phyloP scores from a whole-genome alignment of 2,113 vertebrate species.

The Halcyon senegalensis region DNA sequence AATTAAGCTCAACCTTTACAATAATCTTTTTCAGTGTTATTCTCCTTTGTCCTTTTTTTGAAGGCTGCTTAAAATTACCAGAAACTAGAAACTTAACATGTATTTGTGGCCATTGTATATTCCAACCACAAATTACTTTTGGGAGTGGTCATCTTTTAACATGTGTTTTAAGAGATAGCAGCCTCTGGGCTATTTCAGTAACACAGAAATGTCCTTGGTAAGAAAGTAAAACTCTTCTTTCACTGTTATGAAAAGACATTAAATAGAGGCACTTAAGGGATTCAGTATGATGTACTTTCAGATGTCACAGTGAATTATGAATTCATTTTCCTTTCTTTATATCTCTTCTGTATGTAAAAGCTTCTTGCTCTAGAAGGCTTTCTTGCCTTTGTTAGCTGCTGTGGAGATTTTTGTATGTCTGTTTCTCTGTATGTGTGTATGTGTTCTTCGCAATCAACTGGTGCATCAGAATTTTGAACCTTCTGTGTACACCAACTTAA shows the following conservation, averaged over 20 bases:
- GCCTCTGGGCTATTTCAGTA: background rate
- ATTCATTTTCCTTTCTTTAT: background rate
- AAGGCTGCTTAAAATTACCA: background rate
- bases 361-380: background rate
- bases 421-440: background rate
- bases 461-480: background rate
- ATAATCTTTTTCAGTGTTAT: background rate
- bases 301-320: background rate
- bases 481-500: background rate
- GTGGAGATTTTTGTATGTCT: background rate
- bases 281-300: background rate
- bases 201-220: background rate
- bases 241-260: background rate
- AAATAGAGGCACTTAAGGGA: background rate
- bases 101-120: background rate
- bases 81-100: background rate
- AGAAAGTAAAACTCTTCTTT: constrained; percentile 12
- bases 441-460: background rate
- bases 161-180: background rate
- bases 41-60: background rate
- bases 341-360: background rate
- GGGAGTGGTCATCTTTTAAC: background rate
- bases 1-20: background rate
- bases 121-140: background rate
- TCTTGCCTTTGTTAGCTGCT: background rate